Evolutionary conservation across 2,888 invertebrate species (phyloP).

Genomic region (Epinotia ramella): DNA sequence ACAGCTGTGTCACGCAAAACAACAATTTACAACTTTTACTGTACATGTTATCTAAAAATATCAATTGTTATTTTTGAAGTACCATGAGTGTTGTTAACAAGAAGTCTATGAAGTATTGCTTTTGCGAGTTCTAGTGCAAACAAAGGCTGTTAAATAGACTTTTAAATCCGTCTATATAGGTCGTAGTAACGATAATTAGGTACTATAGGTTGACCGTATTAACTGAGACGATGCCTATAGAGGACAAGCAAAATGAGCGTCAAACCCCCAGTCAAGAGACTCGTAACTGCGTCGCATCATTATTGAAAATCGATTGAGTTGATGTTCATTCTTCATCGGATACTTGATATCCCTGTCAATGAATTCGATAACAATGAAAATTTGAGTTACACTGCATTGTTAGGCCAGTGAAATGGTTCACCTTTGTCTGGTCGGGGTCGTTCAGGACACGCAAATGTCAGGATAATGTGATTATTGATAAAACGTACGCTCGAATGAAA

Average conservation of each 20-base stretch:
- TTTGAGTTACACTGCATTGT: conserved; percentile 3
- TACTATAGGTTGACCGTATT: too few species aligned
- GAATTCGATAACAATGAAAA: conserved; percentile 20
- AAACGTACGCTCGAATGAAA: conserved; percentile 12
- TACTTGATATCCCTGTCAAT: conserved; percentile 24
- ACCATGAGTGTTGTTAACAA: background rate
- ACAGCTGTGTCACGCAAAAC: conserved; percentile 56
- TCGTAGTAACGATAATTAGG: too few species aligned
- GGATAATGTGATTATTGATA: conserved; percentile 19
- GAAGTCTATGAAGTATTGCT: background rate
- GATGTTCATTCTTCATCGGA: conserved; percentile 18
- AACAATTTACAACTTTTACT: conserved; percentile 52
- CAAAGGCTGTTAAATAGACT: too few species aligned
- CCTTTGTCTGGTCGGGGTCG: conserved; percentile 42
- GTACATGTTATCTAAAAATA: background rate
- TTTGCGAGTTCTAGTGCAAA: too few species aligned
- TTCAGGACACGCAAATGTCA: conserved; percentile 22
- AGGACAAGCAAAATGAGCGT: background rate
- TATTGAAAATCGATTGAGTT: conserved; percentile 17
- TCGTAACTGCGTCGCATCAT: conserved; percentile 12
- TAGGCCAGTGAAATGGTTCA: conserved; percentile 20
- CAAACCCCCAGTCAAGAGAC: background rate
- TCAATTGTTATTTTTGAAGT: background rate
- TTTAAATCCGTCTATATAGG: too few species aligned
- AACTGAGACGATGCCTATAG: too few species aligned